Conservation (phyloP, 2,888 invertebrate species). For the Euzetes globulus region DNA sequence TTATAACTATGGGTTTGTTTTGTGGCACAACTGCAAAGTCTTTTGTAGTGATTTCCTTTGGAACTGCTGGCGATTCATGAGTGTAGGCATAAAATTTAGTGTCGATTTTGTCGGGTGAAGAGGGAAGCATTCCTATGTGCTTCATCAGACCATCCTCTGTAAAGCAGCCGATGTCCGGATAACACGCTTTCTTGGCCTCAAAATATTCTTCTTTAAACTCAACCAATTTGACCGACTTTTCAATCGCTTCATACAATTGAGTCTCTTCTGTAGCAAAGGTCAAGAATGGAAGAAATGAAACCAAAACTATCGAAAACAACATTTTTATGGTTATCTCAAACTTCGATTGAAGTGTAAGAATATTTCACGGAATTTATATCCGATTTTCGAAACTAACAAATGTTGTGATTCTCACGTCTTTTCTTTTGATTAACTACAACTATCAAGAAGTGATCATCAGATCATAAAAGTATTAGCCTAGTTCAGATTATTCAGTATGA, state of each 20-base stretch:
- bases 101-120: neutral
- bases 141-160: neutral
- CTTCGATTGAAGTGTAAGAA: no score
- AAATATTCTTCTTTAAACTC: neutral
- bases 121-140: neutral
- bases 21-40: neutral
- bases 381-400: no score
- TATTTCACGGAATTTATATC: no score
- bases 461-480: no score
- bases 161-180: slow-evolving; percentile 21
- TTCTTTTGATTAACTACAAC: no score
- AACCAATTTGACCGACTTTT: neutral
- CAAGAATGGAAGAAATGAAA: neutral
- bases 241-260: neutral
- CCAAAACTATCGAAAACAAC: neutral
- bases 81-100: neutral
- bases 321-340: neutral
- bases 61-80: neutral
- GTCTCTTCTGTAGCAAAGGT: neutral
- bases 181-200: neutral
- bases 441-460: no score
- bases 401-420: no score
- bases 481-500: no score
- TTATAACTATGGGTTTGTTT: slow-evolving; percentile 11
- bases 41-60: neutral